Base-by-base conservation (phyloP, 92 coral and sea anemone species). In the Paragorgia papillata region DNA sequence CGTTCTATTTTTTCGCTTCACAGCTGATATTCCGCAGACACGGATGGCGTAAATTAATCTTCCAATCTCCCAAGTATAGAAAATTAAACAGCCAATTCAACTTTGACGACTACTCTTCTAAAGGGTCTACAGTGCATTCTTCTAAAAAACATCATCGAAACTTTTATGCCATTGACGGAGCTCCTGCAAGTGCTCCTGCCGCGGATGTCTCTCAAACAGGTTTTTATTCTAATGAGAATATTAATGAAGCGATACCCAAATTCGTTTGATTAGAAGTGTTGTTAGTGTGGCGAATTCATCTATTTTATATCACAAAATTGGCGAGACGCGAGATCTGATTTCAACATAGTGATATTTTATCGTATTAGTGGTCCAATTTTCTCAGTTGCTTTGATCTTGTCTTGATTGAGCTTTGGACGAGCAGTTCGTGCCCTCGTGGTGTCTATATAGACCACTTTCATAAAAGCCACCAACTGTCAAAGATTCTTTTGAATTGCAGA, bases 61-160 rank as follows among this genome's bases (percentile, higher is more conserved):
- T 94, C 79, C 84, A 77, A 82, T 94, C 87, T 83, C 98, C 98
- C 27, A 92, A 92, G 65, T 94, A 94, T 79, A 89, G 98, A 35
- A 90, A 82, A 35, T 34, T 86, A 44, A 96, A 96, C 46, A 89
- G 87, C 82, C 84, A 87, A 39, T 94, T 84, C 92, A 94, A 88
- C 88, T 90, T 94, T 61, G 98, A 94, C 41, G 98, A 94, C 57
- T 94, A 94, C 61, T 88, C 98, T 31, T 94, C 98, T 35, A 94
- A 94, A 55, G 98, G 98, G n/a, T 94, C 98, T 32, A 87, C 98
- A 1, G 98, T 94, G 24, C 98, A 94, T 71, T 97, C 98, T 13
- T 90, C 86, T 7, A 94, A 94, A 77, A 94, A 94, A 77, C 84
- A 84, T 85, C 94, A 94, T 77, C 74, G 88, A 64, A 94, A 82